These are phyloP conservation scores for Schizopygopsis pylzovi DNA, from an alignment of 2,797 vertebrate species.

Conservation along the genomic window DNA sequence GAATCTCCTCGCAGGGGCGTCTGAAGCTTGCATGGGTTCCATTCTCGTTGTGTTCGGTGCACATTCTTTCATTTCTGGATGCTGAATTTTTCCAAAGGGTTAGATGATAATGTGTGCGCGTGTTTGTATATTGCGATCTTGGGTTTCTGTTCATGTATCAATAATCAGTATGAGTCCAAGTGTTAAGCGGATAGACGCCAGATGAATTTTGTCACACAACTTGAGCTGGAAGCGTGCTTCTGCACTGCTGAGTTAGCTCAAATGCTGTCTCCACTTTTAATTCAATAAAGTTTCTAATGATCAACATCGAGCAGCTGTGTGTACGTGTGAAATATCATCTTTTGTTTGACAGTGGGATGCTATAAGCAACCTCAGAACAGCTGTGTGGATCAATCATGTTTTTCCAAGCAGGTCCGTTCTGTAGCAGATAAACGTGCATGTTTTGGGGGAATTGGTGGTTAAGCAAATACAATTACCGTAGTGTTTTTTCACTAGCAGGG, in stretches of 20 bases:
- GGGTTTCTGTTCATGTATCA: constrained; percentile 44
- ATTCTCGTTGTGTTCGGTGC: constrained; percentile 45
- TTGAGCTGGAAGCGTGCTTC: constrained; percentile 32
- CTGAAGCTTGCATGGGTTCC: constrained; percentile 57
- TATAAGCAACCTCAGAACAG: neutral
- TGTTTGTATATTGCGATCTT: constrained; percentile 44
- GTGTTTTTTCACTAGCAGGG: neutral
- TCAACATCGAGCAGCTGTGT: constrained; percentile 30
- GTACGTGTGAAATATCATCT: neutral
- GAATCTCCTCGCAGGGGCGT: constrained; percentile 27
- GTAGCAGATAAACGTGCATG: neutral
- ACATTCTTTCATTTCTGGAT: constrained; percentile 53
- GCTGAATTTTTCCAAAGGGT: constrained; percentile 58
- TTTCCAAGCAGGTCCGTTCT: neutral
- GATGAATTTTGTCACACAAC: constrained; percentile 28
- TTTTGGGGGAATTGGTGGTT: neutral
- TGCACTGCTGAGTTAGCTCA: constrained; percentile 46
- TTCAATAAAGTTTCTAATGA: constrained; percentile 66
- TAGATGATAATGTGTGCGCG: constrained; percentile 47
- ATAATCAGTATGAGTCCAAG: constrained; percentile 51
- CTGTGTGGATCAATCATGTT: constrained; percentile 15
- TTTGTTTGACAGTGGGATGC: neutral
- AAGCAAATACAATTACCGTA: neutral
- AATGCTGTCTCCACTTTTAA: constrained; percentile 63
- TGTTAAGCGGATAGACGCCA: constrained; percentile 38